Base-by-base conservation (phyloP, 2,888 invertebrate species). In the Oscheius sp. region DNA sequence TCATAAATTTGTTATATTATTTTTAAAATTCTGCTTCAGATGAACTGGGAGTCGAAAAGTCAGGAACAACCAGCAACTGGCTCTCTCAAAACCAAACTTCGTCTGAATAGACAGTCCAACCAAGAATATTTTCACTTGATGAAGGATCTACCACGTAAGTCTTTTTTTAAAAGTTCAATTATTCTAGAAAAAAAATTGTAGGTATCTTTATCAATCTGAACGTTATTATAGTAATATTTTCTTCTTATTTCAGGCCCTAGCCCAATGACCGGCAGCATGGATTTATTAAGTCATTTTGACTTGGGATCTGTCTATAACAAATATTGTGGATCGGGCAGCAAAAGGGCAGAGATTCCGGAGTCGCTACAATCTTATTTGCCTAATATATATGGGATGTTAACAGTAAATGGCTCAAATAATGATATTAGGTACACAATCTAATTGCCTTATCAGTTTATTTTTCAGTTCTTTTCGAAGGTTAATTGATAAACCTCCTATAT, bases 401-500 rank as follows among this genome's bases (percentile, higher is more conserved):
- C 76, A 50, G 70, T 81, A 34, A 65, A 72, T 15, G 69, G 64
- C 2, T 69, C 71, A 2, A 70, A 70, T 2, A 66, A 72, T 25
- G 82, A 82, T 45, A 66, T 70, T 34, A 75, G 73, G 73, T 58
- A 27, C n/a, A 8, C 15, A 42, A 52, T 17, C 15, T 50, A 27
- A 12, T 42, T 55, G 37, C 6, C 20, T 53, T 27, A 37, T 29
- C 1, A 12, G 39, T 8, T 33, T 17, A 17, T 67, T 10, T 39
- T 55, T 37, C 23, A 78, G 79, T 42, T 80, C 80, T n/a, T 53
- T 82, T 37, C 69, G 66, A 53, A 66, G 66, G 15, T 53, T 82
- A n/a, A 65, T 81, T 0, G 81, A 81, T 8, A 82, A 81, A 61
- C 82, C 82, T 25, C 82, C 82, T 1, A 80, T 82, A 46, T 77